Evolutionary conservation across 2,113 vertebrate species (phyloP).

Genomic region (Gymnorhina tibicen): DNA sequence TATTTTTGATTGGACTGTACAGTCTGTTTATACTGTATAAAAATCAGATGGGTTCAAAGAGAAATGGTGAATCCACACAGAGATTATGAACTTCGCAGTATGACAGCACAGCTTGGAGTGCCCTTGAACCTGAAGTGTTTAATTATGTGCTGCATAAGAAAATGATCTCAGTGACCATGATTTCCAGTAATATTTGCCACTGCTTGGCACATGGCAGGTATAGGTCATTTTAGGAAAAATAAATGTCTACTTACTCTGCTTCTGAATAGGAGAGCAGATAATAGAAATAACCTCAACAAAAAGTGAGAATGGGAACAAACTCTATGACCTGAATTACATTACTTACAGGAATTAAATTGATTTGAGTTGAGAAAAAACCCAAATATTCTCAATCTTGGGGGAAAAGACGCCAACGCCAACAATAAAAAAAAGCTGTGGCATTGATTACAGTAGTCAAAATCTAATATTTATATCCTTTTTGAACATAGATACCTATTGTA

Average conservation of each 20-base stretch:
- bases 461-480: neutral
- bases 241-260: neutral
- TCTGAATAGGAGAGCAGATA: neutral
- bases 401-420: neutral
- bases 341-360: neutral
- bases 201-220: neutral
- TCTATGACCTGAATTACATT: neutral
- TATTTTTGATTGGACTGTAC: neutral
- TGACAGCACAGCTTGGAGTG: neutral
- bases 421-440: neutral
- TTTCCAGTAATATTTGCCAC: neutral
- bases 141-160: neutral
- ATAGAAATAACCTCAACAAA: neutral
- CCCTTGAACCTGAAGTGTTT: neutral
- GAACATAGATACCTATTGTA: neutral
- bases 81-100: neutral
- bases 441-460: neutral
- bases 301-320: neutral
- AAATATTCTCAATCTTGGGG: neutral
- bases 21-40: neutral
- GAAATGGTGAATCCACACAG: neutral
- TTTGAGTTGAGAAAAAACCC: neutral
- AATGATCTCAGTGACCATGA: neutral
- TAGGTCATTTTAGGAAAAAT: neutral
- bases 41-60: neutral